Evolutionary conservation across 2,113 vertebrate genomes (phyloP), one percentile per base, ranked within the genome.

Genomic region (Columba janthina): DNA sequence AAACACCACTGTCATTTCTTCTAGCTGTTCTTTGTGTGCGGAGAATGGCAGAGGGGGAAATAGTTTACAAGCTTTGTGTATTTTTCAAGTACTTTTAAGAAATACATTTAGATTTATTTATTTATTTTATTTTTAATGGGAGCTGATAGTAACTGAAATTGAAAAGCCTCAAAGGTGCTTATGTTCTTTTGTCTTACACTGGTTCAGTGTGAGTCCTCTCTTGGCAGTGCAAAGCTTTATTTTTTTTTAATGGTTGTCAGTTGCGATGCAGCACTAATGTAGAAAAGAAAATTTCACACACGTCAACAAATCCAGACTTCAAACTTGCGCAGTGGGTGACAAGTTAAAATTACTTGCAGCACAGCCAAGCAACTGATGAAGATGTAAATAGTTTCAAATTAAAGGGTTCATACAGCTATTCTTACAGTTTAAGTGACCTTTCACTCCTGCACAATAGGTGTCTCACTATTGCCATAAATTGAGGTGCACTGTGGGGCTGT

Each of bases 401-500:
- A 77, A 77, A 51, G 20, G 5, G 22, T 38, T 51, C 15, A 6
- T 50, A 25, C 17, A 66, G 20, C 28, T 83, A 7, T 46, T 62
- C 18, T 65, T 50, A 31, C 61, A 4, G 22, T 48, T 90, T 76
- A 67, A 83, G 64, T 72, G 82, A 86, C 75, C 79, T 94, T 92
- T 95, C 89, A 51, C 15, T 34, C 88, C 75, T 89, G 95, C 77
- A 70, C 92, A 88, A 94, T 96, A 96, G 95, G 94, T 96, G 96
- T 96, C 95, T 96, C 94, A 96, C 95, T 96, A 44, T 88, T 88
- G 95, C 92, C 65, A 78, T 65, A 53, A 69, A 92, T 48, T 25
- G 75, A 95, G 82, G 78, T 77, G 51, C 64, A 64, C 72, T 53
- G 58, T 1, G 5, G 85, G 75, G 57, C 75, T 5, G 18, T 85